Base-by-base conservation (phyloP, 1,140 invertebrate species). In the Trachymyrmex cornetzi region DNA sequence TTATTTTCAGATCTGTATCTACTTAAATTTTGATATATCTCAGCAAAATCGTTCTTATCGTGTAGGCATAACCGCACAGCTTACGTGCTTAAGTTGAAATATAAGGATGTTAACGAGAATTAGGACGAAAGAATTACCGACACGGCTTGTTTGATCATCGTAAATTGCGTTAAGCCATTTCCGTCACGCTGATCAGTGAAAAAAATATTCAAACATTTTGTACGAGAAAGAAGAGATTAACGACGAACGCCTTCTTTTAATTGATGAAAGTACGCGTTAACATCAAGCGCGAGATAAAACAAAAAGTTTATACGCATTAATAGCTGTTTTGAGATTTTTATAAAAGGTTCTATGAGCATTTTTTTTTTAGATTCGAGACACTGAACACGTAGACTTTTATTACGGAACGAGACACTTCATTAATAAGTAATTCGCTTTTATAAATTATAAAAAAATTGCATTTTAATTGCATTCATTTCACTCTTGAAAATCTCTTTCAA, bases 61-160 rank as follows among this genome's bases (percentile, higher is more conserved):
- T 38, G 34, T 1, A 16, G 34, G 5, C 75, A n/a, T 71, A 81
- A 24, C 34, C 30, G 11, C 22, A 38, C 7, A 59, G 34, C 22
- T 22, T 66, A 50, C 16, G 30, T 38, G 48, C 53, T 84, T 48
- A 48, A 74, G 4, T 38, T 30, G 80, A 84, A 24, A 82, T 64
- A 77, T 44, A 77, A 59, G 82, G 48, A 38, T 30, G 24, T 79
- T 85, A 64, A 77, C 48, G 82, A 85, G 71, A 85, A 85, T 85
- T 67, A 77, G 72, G 72, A 85, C 11, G 82, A 64, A 27, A 24
- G 69, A 63, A 22, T 82, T 50, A 74, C 14, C 14, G 24, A 44
- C 64, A 16, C 7, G 22, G 1, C 12, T 22, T 24, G 38, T 22
- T 75, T 63, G 61, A 64, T 55, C 77, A 3, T 30, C 48, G 30